phyloP scores from a whole-genome alignment of 53 echinoderm and acorn worm genomes.

The Mesocentrotus franciscanus region DNA sequence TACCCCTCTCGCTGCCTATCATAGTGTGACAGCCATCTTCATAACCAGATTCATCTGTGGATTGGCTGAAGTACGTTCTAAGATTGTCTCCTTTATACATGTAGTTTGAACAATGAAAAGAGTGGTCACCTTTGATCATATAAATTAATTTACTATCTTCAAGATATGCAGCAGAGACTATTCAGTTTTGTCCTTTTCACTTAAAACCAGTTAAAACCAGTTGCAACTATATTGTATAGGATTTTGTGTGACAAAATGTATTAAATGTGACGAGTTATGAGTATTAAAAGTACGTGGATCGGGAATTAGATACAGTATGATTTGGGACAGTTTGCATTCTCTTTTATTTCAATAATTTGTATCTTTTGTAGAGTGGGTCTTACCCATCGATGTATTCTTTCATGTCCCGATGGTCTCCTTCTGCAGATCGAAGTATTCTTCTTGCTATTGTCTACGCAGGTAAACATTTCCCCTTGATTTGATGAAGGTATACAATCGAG shows the following conservation, averaged over 20 bases:
- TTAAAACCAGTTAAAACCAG: too few relatives aligned
- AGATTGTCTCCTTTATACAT: not conserved
- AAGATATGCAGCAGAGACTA: too few relatives aligned
- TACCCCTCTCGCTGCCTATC: constrained; percentile 31
- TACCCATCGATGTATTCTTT: constrained; percentile 48
- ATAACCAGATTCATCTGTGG: not conserved
- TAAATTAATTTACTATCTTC: not conserved
- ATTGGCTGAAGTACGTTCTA: constrained; percentile 37
- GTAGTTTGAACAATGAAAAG: not conserved
- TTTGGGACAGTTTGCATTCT: not conserved
- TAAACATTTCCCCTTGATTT: not conserved
- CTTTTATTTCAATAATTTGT: not conserved
- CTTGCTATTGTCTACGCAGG: constrained; percentile 37
- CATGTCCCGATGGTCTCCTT: constrained; percentile 36
- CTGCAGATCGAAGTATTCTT: constrained; percentile 35
- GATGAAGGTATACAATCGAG: too few relatives aligned
- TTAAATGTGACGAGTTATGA: too few relatives aligned
- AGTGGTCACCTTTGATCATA: not conserved
- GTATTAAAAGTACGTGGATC: too few relatives aligned
- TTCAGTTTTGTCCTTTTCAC: too few relatives aligned
- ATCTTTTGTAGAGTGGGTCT: constrained; percentile 23
- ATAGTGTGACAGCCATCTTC: constrained; percentile 20
- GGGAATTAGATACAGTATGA: too few relatives aligned
- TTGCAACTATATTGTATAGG: too few relatives aligned
- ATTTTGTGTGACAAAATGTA: too few relatives aligned